These are phyloP conservation scores for Eulacestoma nigropectus DNA, from an alignment of 2,113 vertebrate species.

Conservation along the genomic window DNA sequence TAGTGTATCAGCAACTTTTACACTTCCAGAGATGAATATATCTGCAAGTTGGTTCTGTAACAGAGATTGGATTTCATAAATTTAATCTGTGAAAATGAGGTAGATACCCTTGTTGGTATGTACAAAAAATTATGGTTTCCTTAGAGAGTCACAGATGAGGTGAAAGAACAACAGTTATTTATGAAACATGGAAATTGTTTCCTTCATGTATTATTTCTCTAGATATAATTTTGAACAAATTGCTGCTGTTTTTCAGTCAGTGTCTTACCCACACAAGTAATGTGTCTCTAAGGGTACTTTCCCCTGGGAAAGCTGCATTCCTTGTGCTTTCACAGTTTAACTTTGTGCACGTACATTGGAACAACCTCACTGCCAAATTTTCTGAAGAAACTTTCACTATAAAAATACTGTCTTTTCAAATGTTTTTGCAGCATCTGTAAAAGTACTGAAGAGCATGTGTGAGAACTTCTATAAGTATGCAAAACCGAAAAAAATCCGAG, in stretches of 20 bases:
- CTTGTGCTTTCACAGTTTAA: not conserved
- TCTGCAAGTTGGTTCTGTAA: not conserved
- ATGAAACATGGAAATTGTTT: not conserved
- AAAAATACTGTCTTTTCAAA: not conserved
- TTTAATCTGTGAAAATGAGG: not conserved
- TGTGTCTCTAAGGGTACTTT: not conserved
- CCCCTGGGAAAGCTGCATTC: not conserved
- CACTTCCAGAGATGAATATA: not conserved
- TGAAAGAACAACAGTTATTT: not conserved
- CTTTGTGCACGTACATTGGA: not conserved
- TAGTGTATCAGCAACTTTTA: not conserved
- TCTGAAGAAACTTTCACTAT: not conserved
- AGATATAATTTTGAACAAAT: not conserved
- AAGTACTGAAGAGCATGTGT: constrained; percentile 93
- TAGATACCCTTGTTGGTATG: not conserved
- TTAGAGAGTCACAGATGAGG: not conserved
- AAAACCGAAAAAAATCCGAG: constrained; percentile 85
- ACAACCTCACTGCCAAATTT: not conserved
- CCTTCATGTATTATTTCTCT: not conserved
- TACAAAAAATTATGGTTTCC: not conserved
- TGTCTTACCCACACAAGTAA: not conserved
- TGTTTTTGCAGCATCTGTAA: constrained; percentile 84
- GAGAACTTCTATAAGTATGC: constrained; percentile 94
- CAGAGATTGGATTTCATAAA: not conserved
- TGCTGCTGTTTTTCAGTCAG: not conserved